These are phyloP conservation scores for Stegophylla sp. DNA, from an alignment of 2,888 invertebrate species.

Conservation along the genomic window DNA sequence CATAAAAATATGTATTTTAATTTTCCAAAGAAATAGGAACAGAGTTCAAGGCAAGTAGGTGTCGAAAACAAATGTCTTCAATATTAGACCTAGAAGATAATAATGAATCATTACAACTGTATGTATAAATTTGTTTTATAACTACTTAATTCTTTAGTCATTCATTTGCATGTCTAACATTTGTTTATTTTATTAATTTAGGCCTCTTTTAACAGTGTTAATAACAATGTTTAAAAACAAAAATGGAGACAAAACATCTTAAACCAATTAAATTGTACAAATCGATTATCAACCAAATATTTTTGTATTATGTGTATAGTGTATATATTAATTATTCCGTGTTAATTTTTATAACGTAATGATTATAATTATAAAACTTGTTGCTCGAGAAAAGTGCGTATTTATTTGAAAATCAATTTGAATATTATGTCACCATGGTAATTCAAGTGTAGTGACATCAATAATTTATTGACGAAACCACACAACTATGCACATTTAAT, in stretches of 20 bases:
- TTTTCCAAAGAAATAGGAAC: constrained; percentile 29
- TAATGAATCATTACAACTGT: constrained; percentile 12
- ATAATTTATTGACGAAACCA: background rate
- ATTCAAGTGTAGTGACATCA: constrained; percentile 13
- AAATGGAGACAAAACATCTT: background rate
- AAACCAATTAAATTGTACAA: background rate
- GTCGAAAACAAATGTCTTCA: constrained; percentile 23
- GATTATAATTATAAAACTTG: too few relatives aligned
- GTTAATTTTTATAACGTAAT: too few relatives aligned
- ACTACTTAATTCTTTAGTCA: background rate
- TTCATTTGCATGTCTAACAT: background rate
- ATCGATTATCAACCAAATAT: background rate
- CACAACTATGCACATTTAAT: background rate
- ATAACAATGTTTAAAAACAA: constrained; percentile 46
- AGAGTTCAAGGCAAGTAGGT: background rate
- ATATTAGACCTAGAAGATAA: constrained; percentile 40
- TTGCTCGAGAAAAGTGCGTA: too few relatives aligned
- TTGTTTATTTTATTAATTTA: constrained; percentile 1
- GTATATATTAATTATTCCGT: too few relatives aligned
- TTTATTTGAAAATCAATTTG: background rate
- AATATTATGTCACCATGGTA: background rate
- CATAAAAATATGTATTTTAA: background rate
- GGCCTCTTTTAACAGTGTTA: constrained; percentile 35
- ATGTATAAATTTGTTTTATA: background rate
- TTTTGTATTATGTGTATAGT: background rate